A percentile compares a stretch with the other conserved stretches of the same genome.
Conservation (phyloP, 2,113 vertebrate genomes). For the Balaenoptera acutorostrata region DNA sequence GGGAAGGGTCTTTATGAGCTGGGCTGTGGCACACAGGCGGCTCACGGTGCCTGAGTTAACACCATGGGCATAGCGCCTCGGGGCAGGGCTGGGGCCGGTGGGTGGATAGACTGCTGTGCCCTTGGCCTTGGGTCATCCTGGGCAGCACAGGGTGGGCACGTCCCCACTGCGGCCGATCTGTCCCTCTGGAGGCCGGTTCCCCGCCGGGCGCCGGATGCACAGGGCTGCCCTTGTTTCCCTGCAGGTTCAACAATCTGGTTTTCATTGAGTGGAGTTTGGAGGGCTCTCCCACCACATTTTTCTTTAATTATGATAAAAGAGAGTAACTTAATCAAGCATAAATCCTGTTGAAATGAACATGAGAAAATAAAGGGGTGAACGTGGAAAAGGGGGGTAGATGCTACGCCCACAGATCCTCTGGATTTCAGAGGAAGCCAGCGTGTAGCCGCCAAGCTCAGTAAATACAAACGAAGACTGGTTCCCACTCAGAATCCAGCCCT, state of each 20-base stretch:
- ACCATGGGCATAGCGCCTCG: rapidly evolving
- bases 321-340: slow-evolving; percentile 85
- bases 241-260: slow-evolving; percentile 80
- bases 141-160: neutral
- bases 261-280: slow-evolving; percentile 73
- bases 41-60: neutral
- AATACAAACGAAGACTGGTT: neutral
- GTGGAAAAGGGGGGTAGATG: neutral
- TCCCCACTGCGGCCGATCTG: neutral
- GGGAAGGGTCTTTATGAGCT: slow-evolving; percentile 51
- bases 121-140: neutral
- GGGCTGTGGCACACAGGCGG: neutral
- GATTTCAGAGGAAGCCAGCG: slow-evolving; percentile 39
- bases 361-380: slow-evolving; percentile 79
- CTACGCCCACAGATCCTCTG: neutral
- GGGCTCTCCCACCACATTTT: slow-evolving; percentile 78
- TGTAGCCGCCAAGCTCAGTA: neutral
- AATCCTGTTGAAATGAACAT: slow-evolving; percentile 78
- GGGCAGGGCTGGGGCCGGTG: neutral
- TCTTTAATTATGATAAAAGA: slow-evolving; percentile 88
- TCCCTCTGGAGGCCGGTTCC: neutral
- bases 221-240: slow-evolving; percentile 74
- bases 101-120: slow-evolving; percentile 32
- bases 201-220: neutral
- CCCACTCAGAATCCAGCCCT: neutral